phyloP scores from a whole-genome alignment of 2,888 invertebrate species.

The Protonemura montana region DNA sequence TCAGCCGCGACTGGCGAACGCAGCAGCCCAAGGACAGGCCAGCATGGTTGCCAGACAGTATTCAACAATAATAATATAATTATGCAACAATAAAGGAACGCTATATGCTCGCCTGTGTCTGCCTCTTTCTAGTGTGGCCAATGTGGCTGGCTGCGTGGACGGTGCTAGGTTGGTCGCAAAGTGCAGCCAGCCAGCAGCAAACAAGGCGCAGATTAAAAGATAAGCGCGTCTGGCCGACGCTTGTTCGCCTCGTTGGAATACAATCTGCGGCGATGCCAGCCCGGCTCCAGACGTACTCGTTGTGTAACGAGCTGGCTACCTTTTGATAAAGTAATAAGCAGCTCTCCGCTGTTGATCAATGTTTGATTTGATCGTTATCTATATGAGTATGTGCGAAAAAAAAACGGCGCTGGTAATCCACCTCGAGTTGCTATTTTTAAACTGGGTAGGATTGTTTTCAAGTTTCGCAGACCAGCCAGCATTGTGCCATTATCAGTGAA shows the following conservation, averaged over 20 bases:
- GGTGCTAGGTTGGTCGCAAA: not conserved
- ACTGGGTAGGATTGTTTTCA: not conserved
- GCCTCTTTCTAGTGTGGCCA: not conserved
- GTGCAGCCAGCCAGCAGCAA: not conserved
- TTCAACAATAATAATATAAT: not conserved
- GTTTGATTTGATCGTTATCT: not conserved
- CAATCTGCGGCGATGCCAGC: not conserved
- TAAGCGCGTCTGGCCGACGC: not conserved
- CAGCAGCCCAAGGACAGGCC: slow-evolving; percentile 19
- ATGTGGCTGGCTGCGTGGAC: not conserved
- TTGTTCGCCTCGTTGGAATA: not conserved
- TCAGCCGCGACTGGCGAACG: slow-evolving; percentile 16
- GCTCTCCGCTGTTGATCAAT: not conserved
- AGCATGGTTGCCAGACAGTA: not conserved
- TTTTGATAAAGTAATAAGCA: not conserved
- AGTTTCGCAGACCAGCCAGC: not conserved
- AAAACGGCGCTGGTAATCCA: not conserved
- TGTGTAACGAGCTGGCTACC: not conserved
- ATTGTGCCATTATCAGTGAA: not conserved
- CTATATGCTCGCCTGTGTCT: not conserved
- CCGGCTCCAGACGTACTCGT: not conserved
- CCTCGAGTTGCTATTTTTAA: not conserved
- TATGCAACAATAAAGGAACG: slow-evolving; percentile 4
- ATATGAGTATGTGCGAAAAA: not conserved
- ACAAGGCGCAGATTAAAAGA: not conserved